Conservation (phyloP, 1,140 invertebrate species). For the Nebria ingens region DNA sequence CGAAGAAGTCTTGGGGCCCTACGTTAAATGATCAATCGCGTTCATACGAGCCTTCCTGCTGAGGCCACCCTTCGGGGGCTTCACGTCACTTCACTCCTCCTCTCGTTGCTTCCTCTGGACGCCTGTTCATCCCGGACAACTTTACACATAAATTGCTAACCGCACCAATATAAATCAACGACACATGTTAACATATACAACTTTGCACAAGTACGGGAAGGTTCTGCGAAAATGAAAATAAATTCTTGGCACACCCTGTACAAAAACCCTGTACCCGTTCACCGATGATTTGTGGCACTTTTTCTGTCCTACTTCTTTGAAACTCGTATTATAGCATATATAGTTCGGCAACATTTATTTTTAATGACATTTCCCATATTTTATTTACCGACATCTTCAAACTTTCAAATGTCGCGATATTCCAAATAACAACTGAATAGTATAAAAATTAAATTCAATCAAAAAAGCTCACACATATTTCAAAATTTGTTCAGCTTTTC, state of each 20-base stretch:
- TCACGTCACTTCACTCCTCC: not conserved
- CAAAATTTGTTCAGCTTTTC: no score
- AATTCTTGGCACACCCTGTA: conserved; percentile 1
- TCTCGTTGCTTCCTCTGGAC: not conserved
- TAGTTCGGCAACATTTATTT: no score
- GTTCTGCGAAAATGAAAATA: conserved; percentile 7
- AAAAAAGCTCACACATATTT: no score
- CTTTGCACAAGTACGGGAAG: conserved; percentile 8
- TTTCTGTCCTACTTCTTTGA: not conserved
- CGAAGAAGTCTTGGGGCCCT: not conserved
- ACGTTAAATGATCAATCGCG: conserved; percentile 8
- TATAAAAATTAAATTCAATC: no score
- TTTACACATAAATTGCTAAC: conserved; percentile 9
- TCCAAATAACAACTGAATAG: no score
- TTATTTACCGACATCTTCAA: no score
- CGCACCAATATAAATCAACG: conserved; percentile 9
- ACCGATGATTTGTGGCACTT: conserved; percentile 5
- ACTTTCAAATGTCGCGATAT: no score
- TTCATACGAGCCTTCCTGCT: not conserved
- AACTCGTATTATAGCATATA: not conserved
- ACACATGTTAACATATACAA: conserved; percentile 9
- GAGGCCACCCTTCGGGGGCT: not conserved
- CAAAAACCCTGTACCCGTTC: not conserved
- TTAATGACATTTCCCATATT: no score
- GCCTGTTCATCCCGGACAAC: not conserved